Evolutionary conservation across 2,888 invertebrate species (phyloP).

Genomic region (Abrostola triplasia): DNA sequence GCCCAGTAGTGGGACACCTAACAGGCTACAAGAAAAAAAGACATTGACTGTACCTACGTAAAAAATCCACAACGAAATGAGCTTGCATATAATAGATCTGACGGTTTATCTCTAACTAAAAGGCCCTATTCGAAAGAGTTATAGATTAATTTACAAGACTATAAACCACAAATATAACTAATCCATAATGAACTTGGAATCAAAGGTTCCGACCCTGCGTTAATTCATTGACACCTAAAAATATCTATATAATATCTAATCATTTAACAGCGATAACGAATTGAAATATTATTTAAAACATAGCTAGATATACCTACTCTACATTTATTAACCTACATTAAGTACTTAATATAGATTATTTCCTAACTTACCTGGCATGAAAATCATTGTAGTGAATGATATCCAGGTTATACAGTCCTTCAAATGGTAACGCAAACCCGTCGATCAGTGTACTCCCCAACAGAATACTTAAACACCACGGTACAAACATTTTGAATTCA

Average conservation of each 20-base stretch:
- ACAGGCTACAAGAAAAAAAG: no score
- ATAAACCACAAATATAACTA: background rate
- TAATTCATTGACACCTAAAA: background rate
- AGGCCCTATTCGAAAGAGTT: no score
- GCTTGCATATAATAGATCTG: no score
- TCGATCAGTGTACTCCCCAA: conserved; percentile 42
- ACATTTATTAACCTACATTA: background rate
- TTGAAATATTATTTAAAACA: background rate
- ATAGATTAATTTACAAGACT: background rate
- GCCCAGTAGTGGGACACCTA: no score
- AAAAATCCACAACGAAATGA: no score
- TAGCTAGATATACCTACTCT: background rate
- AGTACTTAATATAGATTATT: conserved; percentile 5
- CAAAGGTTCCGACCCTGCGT: background rate
- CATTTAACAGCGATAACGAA: background rate
- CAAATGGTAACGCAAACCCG: conserved; percentile 72
- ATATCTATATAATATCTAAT: background rate
- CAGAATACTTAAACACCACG: conserved; percentile 28
- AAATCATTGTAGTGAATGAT: conserved; percentile 89
- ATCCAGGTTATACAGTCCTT: conserved; percentile 86
- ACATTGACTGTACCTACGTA: no score
- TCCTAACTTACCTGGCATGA: conserved; percentile 84
- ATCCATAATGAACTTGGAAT: background rate
- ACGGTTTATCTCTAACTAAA: no score
- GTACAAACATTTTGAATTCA: conserved; percentile 39